Conservation (phyloP, 2,888 invertebrate genomes). For the Platycheirus albimanus region DNA sequence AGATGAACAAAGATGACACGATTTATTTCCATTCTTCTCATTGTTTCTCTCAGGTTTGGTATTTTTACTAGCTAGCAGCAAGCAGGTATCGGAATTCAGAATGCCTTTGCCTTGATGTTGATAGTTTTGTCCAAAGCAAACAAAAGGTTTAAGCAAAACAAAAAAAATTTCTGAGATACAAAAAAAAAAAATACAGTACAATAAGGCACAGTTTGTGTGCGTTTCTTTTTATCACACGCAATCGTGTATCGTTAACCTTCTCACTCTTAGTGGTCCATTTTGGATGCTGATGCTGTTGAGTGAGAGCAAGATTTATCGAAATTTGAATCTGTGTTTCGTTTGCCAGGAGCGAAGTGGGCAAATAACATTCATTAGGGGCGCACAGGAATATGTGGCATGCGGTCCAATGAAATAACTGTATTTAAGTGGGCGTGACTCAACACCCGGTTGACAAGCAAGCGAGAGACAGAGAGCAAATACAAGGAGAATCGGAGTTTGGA, state of each 20-base stretch:
- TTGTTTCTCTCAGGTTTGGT: constrained; percentile 68
- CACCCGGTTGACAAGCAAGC: constrained; percentile 78
- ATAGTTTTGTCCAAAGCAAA: constrained; percentile 60
- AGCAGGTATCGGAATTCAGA: constrained; percentile 65
- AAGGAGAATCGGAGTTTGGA: constrained; percentile 29
- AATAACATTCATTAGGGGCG: constrained; percentile 74
- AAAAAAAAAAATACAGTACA: constrained; percentile 53
- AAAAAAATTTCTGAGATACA: constrained; percentile 20
- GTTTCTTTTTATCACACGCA: constrained; percentile 64
- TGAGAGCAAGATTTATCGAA: constrained; percentile 74
- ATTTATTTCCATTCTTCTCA: constrained; percentile 35
- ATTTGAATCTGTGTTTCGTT: constrained; percentile 71
- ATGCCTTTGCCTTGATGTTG: constrained; percentile 66
- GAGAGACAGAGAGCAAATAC: constrained; percentile 72
- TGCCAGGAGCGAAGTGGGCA: constrained; percentile 73
- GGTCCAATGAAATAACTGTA: constrained; percentile 83
- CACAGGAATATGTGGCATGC: constrained; percentile 77
- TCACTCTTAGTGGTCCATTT: constrained; percentile 73
- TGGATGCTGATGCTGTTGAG: constrained; percentile 70
- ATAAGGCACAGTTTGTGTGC: constrained; percentile 65
- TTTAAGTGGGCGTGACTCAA: constrained; percentile 83
- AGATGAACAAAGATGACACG: constrained; percentile 15
- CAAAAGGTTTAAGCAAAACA: constrained; percentile 53
- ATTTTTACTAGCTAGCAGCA: constrained; percentile 59
- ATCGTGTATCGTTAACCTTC: constrained; percentile 73